Evolutionary conservation across 2,888 invertebrate genomes (phyloP).

Genomic region (Andrena marginata): DNA sequence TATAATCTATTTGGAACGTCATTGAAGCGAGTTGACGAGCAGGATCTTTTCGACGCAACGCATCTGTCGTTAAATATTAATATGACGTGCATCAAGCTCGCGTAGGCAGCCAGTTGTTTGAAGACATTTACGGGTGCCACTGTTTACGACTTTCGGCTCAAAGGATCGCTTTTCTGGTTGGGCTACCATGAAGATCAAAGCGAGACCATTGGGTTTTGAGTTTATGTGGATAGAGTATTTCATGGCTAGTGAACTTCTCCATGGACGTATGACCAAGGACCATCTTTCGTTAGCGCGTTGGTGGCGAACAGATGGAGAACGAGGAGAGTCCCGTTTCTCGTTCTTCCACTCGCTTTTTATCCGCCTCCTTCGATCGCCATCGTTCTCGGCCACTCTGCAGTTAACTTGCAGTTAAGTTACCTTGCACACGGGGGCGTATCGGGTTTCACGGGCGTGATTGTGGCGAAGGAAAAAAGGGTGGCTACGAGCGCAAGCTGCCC

Average conservation of each 20-base stretch:
- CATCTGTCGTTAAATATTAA: too few relatives aligned
- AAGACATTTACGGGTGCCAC: too few relatives aligned
- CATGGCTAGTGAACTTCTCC: not conserved
- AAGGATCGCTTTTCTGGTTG: too few relatives aligned
- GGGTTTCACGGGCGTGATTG: conserved; percentile 22
- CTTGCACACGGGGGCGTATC: conserved; percentile 16
- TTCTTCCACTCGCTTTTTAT: conserved; percentile 23
- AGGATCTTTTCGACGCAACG: too few relatives aligned
- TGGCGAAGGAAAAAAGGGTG: not conserved
- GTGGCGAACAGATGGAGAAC: conserved; percentile 44
- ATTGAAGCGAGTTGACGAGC: too few relatives aligned
- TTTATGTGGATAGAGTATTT: too few relatives aligned
- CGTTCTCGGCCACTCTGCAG: not conserved
- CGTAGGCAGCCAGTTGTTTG: too few relatives aligned
- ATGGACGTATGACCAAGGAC: not conserved
- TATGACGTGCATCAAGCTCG: too few relatives aligned
- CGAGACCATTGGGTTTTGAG: too few relatives aligned
- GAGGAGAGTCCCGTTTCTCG: conserved; percentile 23
- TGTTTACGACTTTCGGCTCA: too few relatives aligned
- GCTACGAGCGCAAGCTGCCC: not conserved
- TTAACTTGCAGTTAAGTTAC: conserved; percentile 25
- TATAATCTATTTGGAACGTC: too few relatives aligned
- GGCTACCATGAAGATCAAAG: too few relatives aligned
- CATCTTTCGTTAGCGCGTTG: conserved; percentile 28
- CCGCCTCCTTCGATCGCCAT: conserved; percentile 3